Conservation (phyloP, 2,113 vertebrate species). For the Notarius lentiginosus region DNA sequence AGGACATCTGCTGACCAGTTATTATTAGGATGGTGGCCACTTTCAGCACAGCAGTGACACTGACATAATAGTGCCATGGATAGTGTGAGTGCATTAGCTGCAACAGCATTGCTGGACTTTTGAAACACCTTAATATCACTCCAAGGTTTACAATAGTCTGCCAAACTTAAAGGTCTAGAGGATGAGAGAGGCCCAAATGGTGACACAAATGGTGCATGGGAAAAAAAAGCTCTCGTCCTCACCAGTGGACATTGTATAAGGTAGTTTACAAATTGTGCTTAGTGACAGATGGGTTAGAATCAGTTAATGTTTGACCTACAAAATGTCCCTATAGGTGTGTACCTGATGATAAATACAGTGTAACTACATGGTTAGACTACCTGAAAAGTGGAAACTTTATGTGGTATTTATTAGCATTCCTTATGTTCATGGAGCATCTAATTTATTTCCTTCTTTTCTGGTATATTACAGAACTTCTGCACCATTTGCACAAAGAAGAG, state of each 20-base stretch:
- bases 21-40: background rate
- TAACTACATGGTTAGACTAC: background rate
- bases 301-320: background rate
- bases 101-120: background rate
- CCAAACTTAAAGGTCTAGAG: background rate
- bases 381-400: background rate
- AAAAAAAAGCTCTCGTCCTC: background rate
- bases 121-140: background rate
- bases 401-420: background rate
- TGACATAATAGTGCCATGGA: background rate
- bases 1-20: background rate
- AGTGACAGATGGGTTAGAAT: background rate
- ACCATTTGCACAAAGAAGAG: slow-evolving; percentile 15
- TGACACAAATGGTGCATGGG: background rate
- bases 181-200: background rate
- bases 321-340: background rate
- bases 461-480: slow-evolving; percentile 43
- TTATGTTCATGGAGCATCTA: background rate
- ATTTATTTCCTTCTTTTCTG: slow-evolving; percentile 34
- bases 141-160: background rate
- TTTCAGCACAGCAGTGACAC: background rate
- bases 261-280: background rate
- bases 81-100: background rate
- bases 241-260: background rate
- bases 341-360: background rate